Evolutionary conservation across 2,888 invertebrate species (phyloP), one percentile per base, ranked within the genome.

Genomic region (Kuschelorhynchus macadamiae): DNA sequence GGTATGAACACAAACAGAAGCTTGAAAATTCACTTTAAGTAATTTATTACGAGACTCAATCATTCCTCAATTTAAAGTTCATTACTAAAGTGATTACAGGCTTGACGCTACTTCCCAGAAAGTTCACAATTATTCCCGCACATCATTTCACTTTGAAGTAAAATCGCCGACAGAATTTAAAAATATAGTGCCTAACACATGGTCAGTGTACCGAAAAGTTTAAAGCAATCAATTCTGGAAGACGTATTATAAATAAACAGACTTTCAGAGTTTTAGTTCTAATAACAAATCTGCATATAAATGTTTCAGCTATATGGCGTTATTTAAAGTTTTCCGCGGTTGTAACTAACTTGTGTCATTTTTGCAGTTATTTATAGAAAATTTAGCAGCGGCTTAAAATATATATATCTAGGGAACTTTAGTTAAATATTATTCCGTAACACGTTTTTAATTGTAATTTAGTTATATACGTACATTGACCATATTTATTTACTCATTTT

Each of bases 211-310:
- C 21, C 25, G 49, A 49, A 25, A 55, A 12, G 16, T 55, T 42
- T 49, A 17, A n/a, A 2, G 59, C 9, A 47, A 49, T 60, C 36
- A 49, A 47, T 60, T 60, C 36, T 39, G 39, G 21, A 49, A 60
- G 59, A 60, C 49, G 25, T 5, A 16, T n/a, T n/a, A 39, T 49
- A 60, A 60, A 49, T 49, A 60, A 49, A 60, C 59, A 60, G 2
- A 49, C 59, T 60, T 60, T 36, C 30, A 36, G 21, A 60, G 41
- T 47, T 36, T 49, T 36, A 39, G 49, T 49, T 49, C 47, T 25
- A 47, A 60, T 33, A 53, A 46, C 53, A 53, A 46, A 62, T 36
- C 18, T n/a, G 44, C 62, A 44, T 53, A 53, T 62, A 62, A 62
- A 62, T 62, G 53, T 62, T 62, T 62, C 62, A 62, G 44, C 46